Evolutionary conservation across 2,888 invertebrate genomes (phyloP), one percentile per base, ranked within the genome.

Genomic region (Parnassius mnemosyne): DNA sequence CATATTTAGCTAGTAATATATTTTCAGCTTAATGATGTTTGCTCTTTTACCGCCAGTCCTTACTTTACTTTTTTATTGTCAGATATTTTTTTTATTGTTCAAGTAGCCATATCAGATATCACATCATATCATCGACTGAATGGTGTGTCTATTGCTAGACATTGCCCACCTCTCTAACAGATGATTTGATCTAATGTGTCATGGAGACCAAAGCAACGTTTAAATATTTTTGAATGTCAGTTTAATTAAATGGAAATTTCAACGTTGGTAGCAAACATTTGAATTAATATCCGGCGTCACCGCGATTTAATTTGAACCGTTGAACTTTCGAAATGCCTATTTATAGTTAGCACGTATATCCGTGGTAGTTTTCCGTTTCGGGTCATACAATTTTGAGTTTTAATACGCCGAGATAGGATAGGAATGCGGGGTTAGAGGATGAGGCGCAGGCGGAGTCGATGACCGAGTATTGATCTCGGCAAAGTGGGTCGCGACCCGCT

Each of bases 401-500:
- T 71, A 70, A 64, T 69, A 63, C 68, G 60, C 57, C 62, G 58
- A 41, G 50, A 61, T 65, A 73, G 70, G 20, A 68, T 72, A 70
- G 75, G 70, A 77, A 79, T 75, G 75, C 75, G 66, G 68, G 76
- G 79, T 76, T 77, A 73, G 60, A 60, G 71, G 69, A 72, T 72
- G 74, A 77, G 76, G 80, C 78, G 84, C 83, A 80, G 81, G 80
- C 76, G 75, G 71, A 85, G 89, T 89, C 89, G 89, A 86, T 89
- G 91, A 89, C 91, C 91, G 87, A 84, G 89, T 91, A 91, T 91
- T 86, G 90, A 91, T 90, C 89, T 83, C 72, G 74, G 71, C 78
- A 77, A 90, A 84, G 86, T 92, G 82, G 92, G 91, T 89, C 89
- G 81, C 81, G 89, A 85, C 89, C 89, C 73, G 85, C 79, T 89